phyloP scores from a whole-genome alignment of 1,140 invertebrate species.

The Drosophila kurseongensis region DNA sequence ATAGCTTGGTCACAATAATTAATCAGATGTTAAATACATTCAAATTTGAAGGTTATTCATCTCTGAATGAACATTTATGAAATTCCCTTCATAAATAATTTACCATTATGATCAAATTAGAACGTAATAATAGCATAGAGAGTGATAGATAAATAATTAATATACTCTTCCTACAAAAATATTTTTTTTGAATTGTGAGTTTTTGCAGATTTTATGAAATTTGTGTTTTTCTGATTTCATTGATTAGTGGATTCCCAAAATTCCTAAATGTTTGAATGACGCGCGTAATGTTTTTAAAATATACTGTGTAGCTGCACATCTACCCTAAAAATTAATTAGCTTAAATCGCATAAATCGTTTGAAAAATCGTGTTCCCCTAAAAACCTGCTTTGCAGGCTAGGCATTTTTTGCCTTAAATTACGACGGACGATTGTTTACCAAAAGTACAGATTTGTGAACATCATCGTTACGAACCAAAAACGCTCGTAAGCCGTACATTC shows the following conservation, averaged over 20 bases:
- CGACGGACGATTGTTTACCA: slow-evolving; percentile 1
- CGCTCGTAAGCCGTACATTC: slow-evolving; percentile 5
- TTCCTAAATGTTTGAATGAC: slow-evolving; percentile 23
- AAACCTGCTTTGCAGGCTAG: slow-evolving; percentile 14
- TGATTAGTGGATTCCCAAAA: slow-evolving; percentile 15
- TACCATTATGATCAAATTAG: too few species aligned
- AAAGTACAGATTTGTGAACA: slow-evolving; percentile 9
- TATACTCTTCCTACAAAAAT: neutral
- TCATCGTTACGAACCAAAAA: slow-evolving; percentile 19
- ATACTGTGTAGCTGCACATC: neutral
- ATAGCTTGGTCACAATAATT: slow-evolving; percentile 15
- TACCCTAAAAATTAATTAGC: slow-evolving; percentile 6
- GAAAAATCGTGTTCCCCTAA: slow-evolving; percentile 13
- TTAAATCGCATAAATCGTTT: neutral
- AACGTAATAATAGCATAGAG: too few species aligned
- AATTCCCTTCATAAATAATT: too few species aligned
- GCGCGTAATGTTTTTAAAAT: neutral
- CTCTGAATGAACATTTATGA: too few species aligned
- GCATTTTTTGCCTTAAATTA: slow-evolving; percentile 5
- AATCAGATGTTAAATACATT: neutral
- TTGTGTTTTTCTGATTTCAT: slow-evolving; percentile 2
- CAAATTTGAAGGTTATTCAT: neutral
- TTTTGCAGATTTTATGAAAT: neutral
- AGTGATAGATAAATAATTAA: too few species aligned
- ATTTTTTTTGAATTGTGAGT: neutral